Base-by-base conservation (phyloP, 2,797 vertebrate genomes). In the Acanthornis magna region DNA sequence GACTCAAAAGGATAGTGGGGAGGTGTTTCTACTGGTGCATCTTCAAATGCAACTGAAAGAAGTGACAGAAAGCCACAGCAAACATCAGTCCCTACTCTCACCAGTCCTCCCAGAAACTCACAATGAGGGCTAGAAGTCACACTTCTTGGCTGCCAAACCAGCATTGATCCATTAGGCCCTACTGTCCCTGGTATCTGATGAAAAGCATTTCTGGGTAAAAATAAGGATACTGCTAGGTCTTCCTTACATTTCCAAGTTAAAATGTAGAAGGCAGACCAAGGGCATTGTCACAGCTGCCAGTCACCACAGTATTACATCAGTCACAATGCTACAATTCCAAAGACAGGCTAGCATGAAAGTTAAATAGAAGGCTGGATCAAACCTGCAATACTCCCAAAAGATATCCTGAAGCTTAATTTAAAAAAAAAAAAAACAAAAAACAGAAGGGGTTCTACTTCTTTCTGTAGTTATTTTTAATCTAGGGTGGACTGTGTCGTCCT, bases 381-480 rank as follows among this genome's bases (percentile, higher is more conserved):
- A 85, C 58, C n/a, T 74, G 38, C 6, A 1, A 83, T 48, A 36
- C 16, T 91, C 68, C 50, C 70, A 58, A 65, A 89, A 96, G 61
- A 80, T n/a, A 88, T 51, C 54, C 61, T 55, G 29, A 92, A 58
- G 26, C 54, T 62, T 67, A 58, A 85, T 51, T 73, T 2, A 16
- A 34, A 34, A 50, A 54, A 36, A 45, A 53, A 58, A 18, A 30
- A 47, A n/a, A n/a, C n/a, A n/a, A n/a, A n/a, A n/a, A n/a, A n/a
- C n/a, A 42, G 5, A 40, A 40, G 13, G 32, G 45, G 9, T 8
- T 77, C 7, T 73, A 36, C 36, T 82, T 38, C 54, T 76, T 77
- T 85, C 72, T 72, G 72, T 48, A 90, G 76, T 65, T 95, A 91
- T 91, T 95, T 95, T 92, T 94, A 92, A 84, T 48, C 66, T 57